Conservation (phyloP, 2,797 vertebrate species). For the Lophius americanus region DNA sequence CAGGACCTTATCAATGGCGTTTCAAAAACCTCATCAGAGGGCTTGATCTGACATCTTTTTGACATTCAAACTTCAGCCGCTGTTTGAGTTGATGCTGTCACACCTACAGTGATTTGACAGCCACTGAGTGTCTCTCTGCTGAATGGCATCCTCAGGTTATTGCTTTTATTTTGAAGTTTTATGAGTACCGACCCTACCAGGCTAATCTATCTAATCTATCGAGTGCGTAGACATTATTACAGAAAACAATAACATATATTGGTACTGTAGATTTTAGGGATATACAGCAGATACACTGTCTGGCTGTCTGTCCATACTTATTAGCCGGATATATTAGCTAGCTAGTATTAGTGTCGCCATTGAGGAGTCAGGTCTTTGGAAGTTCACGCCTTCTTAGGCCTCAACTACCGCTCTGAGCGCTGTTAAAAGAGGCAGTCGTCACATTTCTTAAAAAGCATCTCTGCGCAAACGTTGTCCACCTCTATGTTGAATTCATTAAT, state of each 20-base stretch:
- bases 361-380: too few relatives aligned
- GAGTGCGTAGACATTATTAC: constrained; percentile 1
- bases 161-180: constrained; percentile 26
- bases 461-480: too few relatives aligned
- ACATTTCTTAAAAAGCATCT: too few relatives aligned
- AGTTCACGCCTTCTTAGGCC: too few relatives aligned
- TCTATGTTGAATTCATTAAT: too few relatives aligned
- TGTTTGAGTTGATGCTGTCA: constrained; percentile 58
- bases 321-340: too few relatives aligned
- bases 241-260: background rate
- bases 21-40: constrained; percentile 42
- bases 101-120: constrained; percentile 44
- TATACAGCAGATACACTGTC: too few relatives aligned
- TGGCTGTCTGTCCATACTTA: too few relatives aligned
- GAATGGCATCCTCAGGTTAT: constrained; percentile 43
- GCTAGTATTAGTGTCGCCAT: too few relatives aligned
- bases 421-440: too few relatives aligned
- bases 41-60: constrained; percentile 59
- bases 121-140: constrained; percentile 21
- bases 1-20: constrained; percentile 30
- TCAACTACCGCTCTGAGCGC: too few relatives aligned
- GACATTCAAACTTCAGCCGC: constrained; percentile 50
- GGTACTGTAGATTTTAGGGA: background rate
- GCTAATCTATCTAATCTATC: constrained; percentile 17
- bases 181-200: constrained; percentile 7